phyloP scores from a whole-genome alignment of 2,113 vertebrate genomes.

The Eptesicus fuscus region DNA sequence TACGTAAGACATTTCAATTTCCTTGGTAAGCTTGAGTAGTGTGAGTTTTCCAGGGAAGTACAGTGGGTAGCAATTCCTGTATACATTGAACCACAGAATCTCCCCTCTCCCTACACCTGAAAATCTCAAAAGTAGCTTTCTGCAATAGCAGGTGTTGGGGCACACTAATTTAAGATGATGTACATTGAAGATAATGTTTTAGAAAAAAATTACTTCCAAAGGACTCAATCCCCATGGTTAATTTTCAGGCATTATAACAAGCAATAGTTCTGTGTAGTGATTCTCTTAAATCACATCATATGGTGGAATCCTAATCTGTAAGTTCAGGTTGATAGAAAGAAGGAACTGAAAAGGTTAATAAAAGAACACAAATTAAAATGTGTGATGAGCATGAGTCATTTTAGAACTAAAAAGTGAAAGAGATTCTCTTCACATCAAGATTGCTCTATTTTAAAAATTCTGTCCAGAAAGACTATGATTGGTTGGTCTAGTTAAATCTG shows the following conservation, averaged over 20 bases:
- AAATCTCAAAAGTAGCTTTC: background rate
- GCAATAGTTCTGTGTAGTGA: background rate
- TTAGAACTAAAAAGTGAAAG: conserved; percentile 29
- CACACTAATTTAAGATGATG: conserved; percentile 16
- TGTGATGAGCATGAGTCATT: background rate
- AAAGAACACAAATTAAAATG: conserved; percentile 37
- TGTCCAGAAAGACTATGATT: background rate
- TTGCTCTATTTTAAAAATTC: conserved; percentile 11
- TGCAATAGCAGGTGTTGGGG: background rate
- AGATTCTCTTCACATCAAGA: background rate
- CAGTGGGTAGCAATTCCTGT: background rate
- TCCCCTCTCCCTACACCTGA: background rate
- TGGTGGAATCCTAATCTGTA: background rate
- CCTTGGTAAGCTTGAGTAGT: background rate
- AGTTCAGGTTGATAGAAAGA: conserved; percentile 31
- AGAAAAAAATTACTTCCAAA: conserved; percentile 13
- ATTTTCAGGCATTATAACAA: background rate
- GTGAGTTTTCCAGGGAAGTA: conserved; percentile 4
- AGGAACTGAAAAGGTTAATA: conserved; percentile 45
- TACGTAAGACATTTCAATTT: conserved; percentile 8
- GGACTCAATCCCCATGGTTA: background rate
- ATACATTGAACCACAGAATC: background rate
- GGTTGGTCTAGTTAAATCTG: background rate
- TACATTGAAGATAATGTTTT: background rate
- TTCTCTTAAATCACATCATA: conserved; percentile 12